phyloP scores from a whole-genome alignment of 2,113 vertebrate genomes.

The Oreotragus oreotragus region DNA sequence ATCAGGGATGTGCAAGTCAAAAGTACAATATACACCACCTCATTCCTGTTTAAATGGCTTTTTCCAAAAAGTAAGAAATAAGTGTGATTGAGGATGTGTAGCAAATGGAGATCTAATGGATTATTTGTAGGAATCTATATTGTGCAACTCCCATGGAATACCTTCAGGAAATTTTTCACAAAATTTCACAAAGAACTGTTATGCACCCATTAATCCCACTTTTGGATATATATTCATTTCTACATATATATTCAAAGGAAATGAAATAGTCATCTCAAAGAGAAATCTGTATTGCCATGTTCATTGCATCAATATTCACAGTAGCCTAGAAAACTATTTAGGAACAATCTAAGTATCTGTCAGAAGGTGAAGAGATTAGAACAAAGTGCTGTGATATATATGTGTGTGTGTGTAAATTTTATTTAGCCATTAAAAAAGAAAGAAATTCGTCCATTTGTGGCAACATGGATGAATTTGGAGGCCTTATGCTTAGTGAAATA shows the following conservation, averaged over 20 bases:
- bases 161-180: neutral
- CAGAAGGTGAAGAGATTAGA: neutral
- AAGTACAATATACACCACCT: neutral
- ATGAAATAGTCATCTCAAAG: neutral
- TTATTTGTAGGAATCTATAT: neutral
- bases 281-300: neutral
- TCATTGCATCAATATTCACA: neutral
- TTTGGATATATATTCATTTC: neutral
- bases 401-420: neutral
- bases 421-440: neutral
- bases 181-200: neutral
- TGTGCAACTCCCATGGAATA: neutral
- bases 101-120: neutral
- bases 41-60: neutral
- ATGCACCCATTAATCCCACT: neutral
- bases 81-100: neutral
- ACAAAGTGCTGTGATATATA: fast-evolving
- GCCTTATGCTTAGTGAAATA: neutral
- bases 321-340: neutral
- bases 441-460: neutral
- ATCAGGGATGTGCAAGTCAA: neutral
- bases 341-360: neutral
- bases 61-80: neutral
- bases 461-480: neutral
- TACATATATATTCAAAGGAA: neutral